Conservation (phyloP, 2,113 vertebrate genomes). For the Prietella phreatophila region DNA sequence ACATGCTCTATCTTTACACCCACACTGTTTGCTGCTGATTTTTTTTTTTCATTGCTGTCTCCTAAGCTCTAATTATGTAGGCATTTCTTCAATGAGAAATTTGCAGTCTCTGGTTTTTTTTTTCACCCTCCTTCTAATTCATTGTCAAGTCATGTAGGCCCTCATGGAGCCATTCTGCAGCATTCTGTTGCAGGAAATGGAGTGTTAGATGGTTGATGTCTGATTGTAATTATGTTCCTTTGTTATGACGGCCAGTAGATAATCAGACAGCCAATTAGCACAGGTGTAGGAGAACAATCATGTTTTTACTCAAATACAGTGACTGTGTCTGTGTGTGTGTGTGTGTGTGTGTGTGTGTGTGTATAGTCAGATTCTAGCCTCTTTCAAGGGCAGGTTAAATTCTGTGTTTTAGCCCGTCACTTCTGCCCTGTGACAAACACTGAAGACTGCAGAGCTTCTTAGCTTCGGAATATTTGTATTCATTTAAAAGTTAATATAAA, state of each 20-base stretch:
- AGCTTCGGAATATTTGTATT: not conserved
- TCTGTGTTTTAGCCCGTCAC: not conserved
- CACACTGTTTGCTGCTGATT: conserved; percentile 3
- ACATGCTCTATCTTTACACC: not conserved
- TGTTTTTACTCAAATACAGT: conserved; percentile 15
- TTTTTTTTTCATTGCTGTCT: not conserved
- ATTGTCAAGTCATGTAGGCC: not conserved
- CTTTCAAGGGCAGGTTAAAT: not conserved
- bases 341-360: too few species aligned
- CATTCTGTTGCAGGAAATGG: not conserved
- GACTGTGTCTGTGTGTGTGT: too few species aligned
- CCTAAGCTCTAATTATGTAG: not conserved
- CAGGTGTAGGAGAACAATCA: not conserved
- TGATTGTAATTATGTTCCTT: conserved; percentile 34
- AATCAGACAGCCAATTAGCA: not conserved
- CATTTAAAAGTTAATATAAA: too few species aligned
- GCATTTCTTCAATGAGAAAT: not conserved
- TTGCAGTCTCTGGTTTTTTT: not conserved
- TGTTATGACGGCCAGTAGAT: not conserved
- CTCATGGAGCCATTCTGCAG: not conserved
- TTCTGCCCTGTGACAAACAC: not conserved
- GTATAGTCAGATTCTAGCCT: not conserved
- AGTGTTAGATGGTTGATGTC: not conserved
- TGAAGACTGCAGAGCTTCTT: not conserved
- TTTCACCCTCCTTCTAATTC: not conserved